Base-by-base conservation (phyloP, 2,888 invertebrate species). In the Tachina lurida region DNA sequence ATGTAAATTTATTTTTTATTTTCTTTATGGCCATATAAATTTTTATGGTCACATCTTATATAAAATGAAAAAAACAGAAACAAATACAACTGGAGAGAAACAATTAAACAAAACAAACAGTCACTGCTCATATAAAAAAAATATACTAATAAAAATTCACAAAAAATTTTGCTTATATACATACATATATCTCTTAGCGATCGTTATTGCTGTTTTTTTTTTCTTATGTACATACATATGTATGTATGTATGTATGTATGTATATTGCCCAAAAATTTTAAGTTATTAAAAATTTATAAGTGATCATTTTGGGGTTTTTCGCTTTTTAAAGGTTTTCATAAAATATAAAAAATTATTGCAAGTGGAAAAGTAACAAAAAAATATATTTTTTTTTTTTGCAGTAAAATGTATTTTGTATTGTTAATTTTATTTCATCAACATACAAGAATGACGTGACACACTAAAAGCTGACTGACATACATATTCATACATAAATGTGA, bases 401-500 rank as follows among this genome's bases (percentile, higher is more conserved):
- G 17, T 31, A 31, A 75, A 52, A 56, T 68, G 43, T 45, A 62
- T 62, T 63, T 68, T 62, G 58, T 39, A n/a, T 74, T 75, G 65
- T 8, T 58, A 62, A 31, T 15, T 31, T 31, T 22, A 71, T 70
- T 84, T 65, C 17, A 68, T 68, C 65, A 65, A 41, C 52, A 73
- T 70, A 74, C 63, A 43, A 52, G 19, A 49, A 73, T 22, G n/a
- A 73, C 65, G 65, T 82, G 82, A 85, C 78, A 85, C 78, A 85
- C 82, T 85, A 82, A 85, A 78, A 85, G 78, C 75, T 86, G 82
- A 82, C 75, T 86, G 82, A 75, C 85, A 86, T 54, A 80, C 62
- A 77, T 73, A 62, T 15, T 39, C 58, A 45, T 12, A 65, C 22
- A 39, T 49, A 74, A 47, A 49, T 8, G 47, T 31, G 15, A 47